A percentile compares a stretch with the other conserved stretches of the same genome.
phyloP scores from a whole-genome alignment of 1,140 invertebrate species.

The Lutraria rhynchaena region DNA sequence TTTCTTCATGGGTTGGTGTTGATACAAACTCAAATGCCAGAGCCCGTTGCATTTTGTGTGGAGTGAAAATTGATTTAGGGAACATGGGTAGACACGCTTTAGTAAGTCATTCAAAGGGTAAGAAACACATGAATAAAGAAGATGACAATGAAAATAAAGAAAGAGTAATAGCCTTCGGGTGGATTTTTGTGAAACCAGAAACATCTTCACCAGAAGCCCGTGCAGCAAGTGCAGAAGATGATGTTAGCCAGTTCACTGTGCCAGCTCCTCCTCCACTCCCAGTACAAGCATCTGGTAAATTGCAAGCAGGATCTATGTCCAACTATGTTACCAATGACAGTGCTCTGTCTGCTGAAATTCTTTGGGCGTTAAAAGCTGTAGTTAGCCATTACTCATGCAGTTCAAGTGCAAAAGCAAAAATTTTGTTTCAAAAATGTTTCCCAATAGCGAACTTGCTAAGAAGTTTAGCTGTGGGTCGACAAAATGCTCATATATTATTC shows the following conservation, averaged over 20 bases:
- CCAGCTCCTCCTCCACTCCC: conserved; percentile 23
- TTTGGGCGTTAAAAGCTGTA: conserved; percentile 40
- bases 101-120: conserved; percentile 49
- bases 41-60: conserved; percentile 41
- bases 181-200: conserved; percentile 40
- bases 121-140: conserved; percentile 48
- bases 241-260: conserved; percentile 36
- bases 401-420: conserved; percentile 29
- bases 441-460: conserved; percentile 34
- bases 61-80: conserved; percentile 40
- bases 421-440: conserved; percentile 53
- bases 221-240: conserved; percentile 26
- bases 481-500: conserved; percentile 45
- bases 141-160: conserved; percentile 36
- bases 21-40: conserved; percentile 45
- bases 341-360: conserved; percentile 48
- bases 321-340: conserved; percentile 12
- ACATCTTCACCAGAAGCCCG: conserved; percentile 26
- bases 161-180: conserved; percentile 28
- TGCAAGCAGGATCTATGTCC: conserved; percentile 27
- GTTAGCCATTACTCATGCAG: conserved; percentile 39
- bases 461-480: conserved; percentile 47
- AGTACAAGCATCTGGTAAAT: conserved; percentile 30
- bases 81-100: conserved; percentile 50
- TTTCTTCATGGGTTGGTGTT: conserved; percentile 45